Conservation (phyloP, 2,888 invertebrate species). For the Hermodice carunculata region DNA sequence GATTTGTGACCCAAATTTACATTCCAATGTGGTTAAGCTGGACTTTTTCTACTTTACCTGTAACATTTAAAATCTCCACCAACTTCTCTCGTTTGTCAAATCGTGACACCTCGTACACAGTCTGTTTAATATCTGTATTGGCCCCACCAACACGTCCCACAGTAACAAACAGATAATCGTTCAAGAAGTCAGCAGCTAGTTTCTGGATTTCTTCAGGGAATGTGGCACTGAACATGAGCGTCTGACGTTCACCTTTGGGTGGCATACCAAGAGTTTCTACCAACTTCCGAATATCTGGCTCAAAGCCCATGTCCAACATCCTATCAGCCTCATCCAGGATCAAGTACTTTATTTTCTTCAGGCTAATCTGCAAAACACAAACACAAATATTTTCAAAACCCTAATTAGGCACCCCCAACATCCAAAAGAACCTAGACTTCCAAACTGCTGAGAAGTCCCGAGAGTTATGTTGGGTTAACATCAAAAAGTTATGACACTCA, state of each 20-base stretch:
- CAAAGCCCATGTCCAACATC: constrained; percentile 84
- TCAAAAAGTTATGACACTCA: too few relatives aligned
- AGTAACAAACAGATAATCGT: constrained; percentile 85
- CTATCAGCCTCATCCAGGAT: constrained; percentile 86
- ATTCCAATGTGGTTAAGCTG: too few relatives aligned
- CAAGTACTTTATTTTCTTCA: constrained; percentile 76
- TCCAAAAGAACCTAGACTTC: too few relatives aligned
- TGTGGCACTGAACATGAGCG: constrained; percentile 85
- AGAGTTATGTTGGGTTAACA: too few relatives aligned
- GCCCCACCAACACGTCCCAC: constrained; percentile 95
- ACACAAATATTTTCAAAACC: too few relatives aligned
- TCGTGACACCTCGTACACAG: constrained; percentile 72
- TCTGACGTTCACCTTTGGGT: constrained; percentile 69
- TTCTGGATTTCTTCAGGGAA: constrained; percentile 82
- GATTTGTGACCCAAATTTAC: too few relatives aligned
- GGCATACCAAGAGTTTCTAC: constrained; percentile 62
- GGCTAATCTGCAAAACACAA: constrained; percentile 68
- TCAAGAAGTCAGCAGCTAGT: constrained; percentile 83
- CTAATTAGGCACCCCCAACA: too few relatives aligned
- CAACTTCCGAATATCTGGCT: constrained; percentile 61
- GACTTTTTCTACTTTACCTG: too few relatives aligned
- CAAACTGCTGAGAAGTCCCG: too few relatives aligned
- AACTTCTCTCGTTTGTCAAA: constrained; percentile 83
- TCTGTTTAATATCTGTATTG: constrained; percentile 89
- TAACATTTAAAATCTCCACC: constrained; percentile 75